phyloP scores from a whole-genome alignment of 2,888 invertebrate species.

The Gasteruption jaculator region DNA sequence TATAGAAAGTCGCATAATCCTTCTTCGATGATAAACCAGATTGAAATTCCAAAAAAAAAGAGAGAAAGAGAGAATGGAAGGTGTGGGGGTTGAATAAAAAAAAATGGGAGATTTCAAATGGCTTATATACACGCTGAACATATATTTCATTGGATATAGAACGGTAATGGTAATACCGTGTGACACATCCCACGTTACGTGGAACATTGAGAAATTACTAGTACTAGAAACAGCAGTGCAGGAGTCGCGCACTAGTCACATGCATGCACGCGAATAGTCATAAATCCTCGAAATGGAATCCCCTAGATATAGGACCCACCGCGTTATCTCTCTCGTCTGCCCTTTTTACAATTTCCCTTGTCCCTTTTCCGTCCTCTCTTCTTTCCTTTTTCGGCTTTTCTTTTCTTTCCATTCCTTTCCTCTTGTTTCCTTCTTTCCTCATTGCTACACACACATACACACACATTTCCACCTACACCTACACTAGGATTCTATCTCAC shows the following conservation, averaged over 20 bases:
- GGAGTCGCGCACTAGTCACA: conserved; percentile 19
- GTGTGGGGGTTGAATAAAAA: no score
- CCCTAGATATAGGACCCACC: conserved; percentile 17
- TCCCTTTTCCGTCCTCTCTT: conserved; percentile 12
- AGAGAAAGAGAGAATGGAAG: no score
- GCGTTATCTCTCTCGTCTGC: neutral
- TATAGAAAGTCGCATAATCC: no score
- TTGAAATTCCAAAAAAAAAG: no score
- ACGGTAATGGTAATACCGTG: conserved; percentile 10
- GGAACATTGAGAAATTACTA: conserved; percentile 31
- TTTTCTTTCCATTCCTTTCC: conserved; percentile 5
- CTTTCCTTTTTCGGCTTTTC: conserved; percentile 8
- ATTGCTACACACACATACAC: conserved; percentile 7
- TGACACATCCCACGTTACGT: conserved; percentile 24
- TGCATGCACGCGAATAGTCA: conserved; percentile 29
- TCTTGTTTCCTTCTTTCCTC: conserved; percentile 3
- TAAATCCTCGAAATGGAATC: conserved; percentile 40
- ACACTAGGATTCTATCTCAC: no score
- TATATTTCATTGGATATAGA: no score
- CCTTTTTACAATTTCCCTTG: no score
- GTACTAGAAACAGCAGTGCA: conserved; percentile 17
- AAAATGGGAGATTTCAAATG: no score
- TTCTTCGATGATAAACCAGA: no score
- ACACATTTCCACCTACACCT: conserved; percentile 11
- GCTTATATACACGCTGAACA: no score